Conservation (phyloP, 2,888 invertebrate genomes). For the Cremastinae sp. region DNA sequence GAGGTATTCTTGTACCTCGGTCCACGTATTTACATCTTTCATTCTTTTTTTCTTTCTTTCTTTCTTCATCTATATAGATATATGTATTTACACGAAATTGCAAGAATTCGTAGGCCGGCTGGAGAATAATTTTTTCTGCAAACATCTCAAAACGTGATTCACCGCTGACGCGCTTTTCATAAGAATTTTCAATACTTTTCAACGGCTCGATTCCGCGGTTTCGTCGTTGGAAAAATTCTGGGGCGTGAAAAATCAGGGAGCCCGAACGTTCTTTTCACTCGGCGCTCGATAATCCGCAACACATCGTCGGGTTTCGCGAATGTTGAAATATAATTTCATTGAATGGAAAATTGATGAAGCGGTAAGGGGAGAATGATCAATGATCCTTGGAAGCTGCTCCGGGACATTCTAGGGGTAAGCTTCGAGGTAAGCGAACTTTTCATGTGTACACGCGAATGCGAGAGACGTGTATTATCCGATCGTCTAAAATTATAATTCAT, state of each 20-base stretch:
- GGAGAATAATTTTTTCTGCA: conserved; percentile 12
- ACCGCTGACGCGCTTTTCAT: background rate
- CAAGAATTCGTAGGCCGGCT: background rate
- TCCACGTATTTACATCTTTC: too few species aligned
- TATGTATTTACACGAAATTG: background rate
- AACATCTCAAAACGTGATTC: conserved; percentile 20
- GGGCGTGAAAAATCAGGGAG: too few species aligned
- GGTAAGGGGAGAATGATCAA: conserved; percentile 23
- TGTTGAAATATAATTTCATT: background rate
- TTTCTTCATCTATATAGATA: too few species aligned
- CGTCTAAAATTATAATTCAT: conserved; percentile 33
- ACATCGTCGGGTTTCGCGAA: background rate
- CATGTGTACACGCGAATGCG: conserved; percentile 21
- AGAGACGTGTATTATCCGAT: conserved; percentile 1
- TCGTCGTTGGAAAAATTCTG: too few species aligned
- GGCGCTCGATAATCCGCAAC: too few species aligned
- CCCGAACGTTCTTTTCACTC: background rate
- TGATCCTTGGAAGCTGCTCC: conserved; percentile 21
- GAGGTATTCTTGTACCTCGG: too few species aligned
- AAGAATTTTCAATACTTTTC: background rate
- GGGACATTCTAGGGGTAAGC: too few species aligned
- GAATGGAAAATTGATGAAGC: background rate
- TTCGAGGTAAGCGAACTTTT: conserved; percentile 39
- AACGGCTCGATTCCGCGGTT: background rate
- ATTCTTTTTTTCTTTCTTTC: too few species aligned